Percentiles rank a stretch among this genome's conserved stretches.
These are phyloP conservation scores for Euplexia lucipara DNA, from an alignment of 2,888 invertebrate species.

Conservation along the genomic window DNA sequence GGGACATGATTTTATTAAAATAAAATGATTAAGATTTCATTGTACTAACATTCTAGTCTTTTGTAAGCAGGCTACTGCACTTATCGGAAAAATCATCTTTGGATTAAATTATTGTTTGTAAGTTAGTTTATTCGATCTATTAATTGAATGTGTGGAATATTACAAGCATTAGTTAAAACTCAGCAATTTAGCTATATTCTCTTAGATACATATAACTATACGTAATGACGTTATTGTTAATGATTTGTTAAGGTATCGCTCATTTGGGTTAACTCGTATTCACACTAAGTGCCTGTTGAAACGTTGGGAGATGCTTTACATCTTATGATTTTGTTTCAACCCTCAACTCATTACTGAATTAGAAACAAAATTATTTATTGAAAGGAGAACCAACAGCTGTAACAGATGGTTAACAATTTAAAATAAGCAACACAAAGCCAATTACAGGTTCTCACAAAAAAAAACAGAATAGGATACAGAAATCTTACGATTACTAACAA, in stretches of 20 bases:
- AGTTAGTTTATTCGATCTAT: slow-evolving; percentile 2
- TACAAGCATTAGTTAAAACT: slow-evolving; percentile 18
- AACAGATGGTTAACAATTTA: no score
- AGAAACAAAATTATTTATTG: no score
- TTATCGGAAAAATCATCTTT: slow-evolving; percentile 5
- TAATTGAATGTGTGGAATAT: slow-evolving; percentile 9
- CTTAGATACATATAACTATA: not conserved
- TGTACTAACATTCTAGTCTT: slow-evolving; percentile 30
- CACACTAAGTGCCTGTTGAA: slow-evolving; percentile 76
- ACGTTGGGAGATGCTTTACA: slow-evolving; percentile 59
- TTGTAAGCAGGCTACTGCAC: slow-evolving; percentile 36
- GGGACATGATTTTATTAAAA: slow-evolving; percentile 47
- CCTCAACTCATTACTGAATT: slow-evolving; percentile 1
- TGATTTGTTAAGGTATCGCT: slow-evolving; percentile 27
- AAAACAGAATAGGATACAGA: no score
- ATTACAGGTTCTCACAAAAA: no score
- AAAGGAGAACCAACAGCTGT: no score
- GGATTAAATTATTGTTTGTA: not conserved
- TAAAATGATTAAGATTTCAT: slow-evolving; percentile 34
- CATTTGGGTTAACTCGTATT: slow-evolving; percentile 55
- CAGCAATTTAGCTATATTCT: slow-evolving; percentile 19
- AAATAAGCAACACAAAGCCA: no score
- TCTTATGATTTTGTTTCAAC: slow-evolving; percentile 30
- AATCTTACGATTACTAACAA: no score
- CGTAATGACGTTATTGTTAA: slow-evolving; percentile 1